Evolutionary conservation across 2,797 vertebrate genomes (phyloP), one percentile per base, ranked within the genome.

Genomic region (Eospalax fontanierii): DNA sequence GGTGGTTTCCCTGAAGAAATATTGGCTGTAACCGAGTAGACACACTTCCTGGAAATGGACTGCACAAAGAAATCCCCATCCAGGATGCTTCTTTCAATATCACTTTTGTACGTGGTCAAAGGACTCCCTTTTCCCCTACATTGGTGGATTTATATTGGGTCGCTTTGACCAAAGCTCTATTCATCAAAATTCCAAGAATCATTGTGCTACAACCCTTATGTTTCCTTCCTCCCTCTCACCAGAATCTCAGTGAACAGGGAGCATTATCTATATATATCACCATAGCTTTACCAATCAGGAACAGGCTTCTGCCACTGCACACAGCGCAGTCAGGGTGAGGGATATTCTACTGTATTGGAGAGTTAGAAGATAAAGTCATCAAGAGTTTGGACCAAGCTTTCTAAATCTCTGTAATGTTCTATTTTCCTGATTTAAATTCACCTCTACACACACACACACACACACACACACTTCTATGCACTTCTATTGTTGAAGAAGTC

Each of bases 191-290:
- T 86, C 70, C 26, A 93, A 71, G 61, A 91, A 73, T 85, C 9
- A 74, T 6, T 65, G 22, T 50, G 30, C 63, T 78, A 19, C 6
- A 81, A 54, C 19, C 38, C 22, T 80, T 18, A 30, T 24, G 3
- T 16, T 95, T 61, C 19, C 75, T 75, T 95, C 28, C 75, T 84
- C 40, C n/a, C 78, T 92, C 81, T 78, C 26, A 61, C 15, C n/a
- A 78, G 82, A 78, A 93, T 38, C 73, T 97, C 93, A 97, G 97
- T 43, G 94, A 96, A 90, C 74, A 96, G 74, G 94, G 30, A 98
- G 84, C 80, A 87, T 96, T 85, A 83, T 93, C 79, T 30, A 59
- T 91, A 59, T 91, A 92, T 96, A 95, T 75, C 16, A 26, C 88
- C 82, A 80, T 90, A 80, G 11, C 87, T 96, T 87, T 26, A 76